These are phyloP conservation scores for Poecilia picta DNA, from an alignment of 2,797 vertebrate genomes.

Conservation along the genomic window DNA sequence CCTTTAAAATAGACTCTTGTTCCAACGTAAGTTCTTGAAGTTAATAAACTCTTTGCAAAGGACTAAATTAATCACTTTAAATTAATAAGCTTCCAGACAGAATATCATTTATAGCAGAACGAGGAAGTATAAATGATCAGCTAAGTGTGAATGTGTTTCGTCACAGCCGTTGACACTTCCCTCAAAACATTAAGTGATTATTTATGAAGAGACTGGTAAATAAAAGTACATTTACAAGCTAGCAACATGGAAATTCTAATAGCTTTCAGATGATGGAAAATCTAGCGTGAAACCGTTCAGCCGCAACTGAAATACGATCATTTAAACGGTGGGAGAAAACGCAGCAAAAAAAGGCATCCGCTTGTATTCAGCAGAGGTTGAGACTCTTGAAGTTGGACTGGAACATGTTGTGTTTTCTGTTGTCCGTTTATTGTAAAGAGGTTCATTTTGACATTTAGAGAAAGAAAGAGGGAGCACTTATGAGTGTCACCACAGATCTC, in stretches of 20 bases:
- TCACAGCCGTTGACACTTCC: slow-evolving; percentile 19
- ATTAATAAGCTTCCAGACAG: slow-evolving; percentile 52
- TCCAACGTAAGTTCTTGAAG: neutral
- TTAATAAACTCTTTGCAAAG: neutral
- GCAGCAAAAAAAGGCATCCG: slow-evolving; percentile 34
- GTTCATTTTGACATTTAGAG: slow-evolving; percentile 9
- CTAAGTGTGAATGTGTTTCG: slow-evolving; percentile 10
- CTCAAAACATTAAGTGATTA: slow-evolving; percentile 35
- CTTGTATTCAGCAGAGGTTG: slow-evolving; percentile 26
- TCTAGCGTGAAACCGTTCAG: slow-evolving; percentile 8
- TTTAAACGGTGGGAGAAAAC: slow-evolving; percentile 36
- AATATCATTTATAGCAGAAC: slow-evolving; percentile 56
- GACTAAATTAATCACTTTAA: slow-evolving; percentile 9
- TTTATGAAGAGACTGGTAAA: slow-evolving; percentile 41
- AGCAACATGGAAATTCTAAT: slow-evolving; percentile 11
- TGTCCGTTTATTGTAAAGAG: slow-evolving; percentile 8
- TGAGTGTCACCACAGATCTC: neutral
- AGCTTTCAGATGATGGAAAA: slow-evolving; percentile 20
- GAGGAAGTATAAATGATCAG: slow-evolving; percentile 37
- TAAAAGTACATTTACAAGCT: slow-evolving; percentile 46
- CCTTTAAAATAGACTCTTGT: neutral
- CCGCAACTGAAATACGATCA: slow-evolving; percentile 16
- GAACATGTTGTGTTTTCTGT: neutral
- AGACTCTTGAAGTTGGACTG: neutral
- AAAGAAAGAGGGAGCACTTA: neutral